Conservation (phyloP, 2,888 invertebrate genomes). For the Saturnia pavonia region DNA sequence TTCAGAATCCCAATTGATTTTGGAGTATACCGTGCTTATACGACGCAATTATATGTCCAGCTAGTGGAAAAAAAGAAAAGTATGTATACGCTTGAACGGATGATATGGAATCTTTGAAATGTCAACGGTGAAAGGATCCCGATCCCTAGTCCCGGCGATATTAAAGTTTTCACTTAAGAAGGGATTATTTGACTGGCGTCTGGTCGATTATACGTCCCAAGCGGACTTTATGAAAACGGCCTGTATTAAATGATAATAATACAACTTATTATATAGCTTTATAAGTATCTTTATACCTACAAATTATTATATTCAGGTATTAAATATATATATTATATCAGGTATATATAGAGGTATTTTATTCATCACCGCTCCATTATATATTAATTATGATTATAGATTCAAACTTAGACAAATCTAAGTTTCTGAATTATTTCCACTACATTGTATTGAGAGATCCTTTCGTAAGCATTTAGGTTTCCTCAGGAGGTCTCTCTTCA, state of each 20-base stretch:
- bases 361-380: not conserved
- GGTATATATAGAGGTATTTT: not conserved
- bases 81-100: not conserved
- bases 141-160: not conserved
- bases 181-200: conserved; percentile 5
- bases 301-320: no score
- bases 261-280: not conserved
- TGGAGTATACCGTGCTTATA: no score
- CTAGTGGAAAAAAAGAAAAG: not conserved
- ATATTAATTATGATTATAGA: not conserved
- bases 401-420: not conserved
- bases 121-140: not conserved
- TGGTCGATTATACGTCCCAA: not conserved
- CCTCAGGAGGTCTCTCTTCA: no score
- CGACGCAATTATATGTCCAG: not conserved
- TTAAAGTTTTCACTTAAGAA: conserved; percentile 11
- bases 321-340: no score
- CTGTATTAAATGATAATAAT: not conserved
- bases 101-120: not conserved
- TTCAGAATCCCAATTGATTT: no score
- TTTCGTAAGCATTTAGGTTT: no score
- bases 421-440: not conserved
- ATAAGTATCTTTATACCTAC: no score
- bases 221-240: not conserved
- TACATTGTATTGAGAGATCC: not conserved